Conservation (phyloP, 2,888 invertebrate species). For the Synanthedon myopaeformis region DNA sequence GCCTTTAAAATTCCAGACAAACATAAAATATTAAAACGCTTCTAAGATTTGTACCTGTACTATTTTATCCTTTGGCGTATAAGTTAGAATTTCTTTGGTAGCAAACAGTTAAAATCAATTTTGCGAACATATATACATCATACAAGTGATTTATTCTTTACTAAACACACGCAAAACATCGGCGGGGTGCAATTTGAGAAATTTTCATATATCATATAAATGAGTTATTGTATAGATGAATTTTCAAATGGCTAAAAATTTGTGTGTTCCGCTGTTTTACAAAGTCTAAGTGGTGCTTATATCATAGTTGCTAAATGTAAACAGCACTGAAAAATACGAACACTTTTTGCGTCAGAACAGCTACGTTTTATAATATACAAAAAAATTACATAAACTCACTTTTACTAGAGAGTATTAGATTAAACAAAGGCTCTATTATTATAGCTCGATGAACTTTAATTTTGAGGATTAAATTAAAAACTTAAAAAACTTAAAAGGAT, state of each 20-base stretch:
- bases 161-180: no score
- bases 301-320: constrained; percentile 13
- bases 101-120: no score
- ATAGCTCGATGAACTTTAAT: no score
- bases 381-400: no score
- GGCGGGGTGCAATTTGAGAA: no score
- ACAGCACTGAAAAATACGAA: constrained; percentile 10
- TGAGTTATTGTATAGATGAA: neutral
- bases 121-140: no score
- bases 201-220: no score
- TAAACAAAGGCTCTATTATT: no score
- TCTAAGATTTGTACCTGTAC: constrained; percentile 9
- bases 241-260: constrained; percentile 29
- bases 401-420: no score
- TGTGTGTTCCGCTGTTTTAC: constrained; percentile 31
- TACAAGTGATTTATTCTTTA: no score
- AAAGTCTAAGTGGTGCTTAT: constrained; percentile 32
- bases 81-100: constrained; percentile 8
- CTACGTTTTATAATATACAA: neutral
- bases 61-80: constrained; percentile 24
- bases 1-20: constrained; percentile 1
- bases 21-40: constrained; percentile 22
- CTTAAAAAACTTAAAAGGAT: no score
- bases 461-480: no score
- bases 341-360: neutral